These are phyloP conservation scores for Mobula birostris DNA, from an alignment of 2,113 vertebrate genomes.

Conservation along the genomic window DNA sequence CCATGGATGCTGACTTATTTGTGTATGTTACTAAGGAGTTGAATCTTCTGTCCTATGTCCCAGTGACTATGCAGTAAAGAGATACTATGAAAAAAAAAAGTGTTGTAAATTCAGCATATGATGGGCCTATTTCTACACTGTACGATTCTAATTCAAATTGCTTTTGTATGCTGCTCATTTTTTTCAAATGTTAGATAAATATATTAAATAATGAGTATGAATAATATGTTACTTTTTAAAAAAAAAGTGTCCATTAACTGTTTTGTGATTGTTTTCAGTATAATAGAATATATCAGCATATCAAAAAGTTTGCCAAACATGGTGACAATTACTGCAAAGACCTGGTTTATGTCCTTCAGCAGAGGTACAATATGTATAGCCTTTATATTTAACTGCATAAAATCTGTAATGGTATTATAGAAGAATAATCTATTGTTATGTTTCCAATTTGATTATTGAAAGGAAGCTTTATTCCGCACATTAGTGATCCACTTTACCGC, in stretches of 20 bases:
- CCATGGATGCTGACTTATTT: too few relatives aligned
- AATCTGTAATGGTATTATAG: not conserved
- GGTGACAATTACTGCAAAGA: slow-evolving; percentile 79
- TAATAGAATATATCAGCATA: slow-evolving; percentile 70
- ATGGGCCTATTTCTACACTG: too few relatives aligned
- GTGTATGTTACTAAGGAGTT: not conserved
- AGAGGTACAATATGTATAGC: slow-evolving; percentile 57
- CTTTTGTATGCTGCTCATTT: not conserved
- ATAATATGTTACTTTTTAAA: not conserved
- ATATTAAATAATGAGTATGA: not conserved
- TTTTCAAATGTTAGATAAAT: not conserved
- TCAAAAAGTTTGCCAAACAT: slow-evolving; percentile 72
- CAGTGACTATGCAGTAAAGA: not conserved
- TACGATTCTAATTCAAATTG: too few relatives aligned
- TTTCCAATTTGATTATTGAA: not conserved
- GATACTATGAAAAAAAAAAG: not conserved
- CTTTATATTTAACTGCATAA: not conserved
- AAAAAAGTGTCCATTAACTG: not conserved
- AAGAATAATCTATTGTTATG: not conserved
- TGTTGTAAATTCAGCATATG: not conserved
- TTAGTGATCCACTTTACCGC: not conserved
- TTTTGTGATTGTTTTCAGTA: slow-evolving; percentile 57
- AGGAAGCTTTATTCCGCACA: not conserved
- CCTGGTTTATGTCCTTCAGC: slow-evolving; percentile 69
- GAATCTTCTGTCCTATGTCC: not conserved